Base-by-base conservation (phyloP, 92 coral and sea anemone genomes). In the Isaurus tuberculatus region DNA sequence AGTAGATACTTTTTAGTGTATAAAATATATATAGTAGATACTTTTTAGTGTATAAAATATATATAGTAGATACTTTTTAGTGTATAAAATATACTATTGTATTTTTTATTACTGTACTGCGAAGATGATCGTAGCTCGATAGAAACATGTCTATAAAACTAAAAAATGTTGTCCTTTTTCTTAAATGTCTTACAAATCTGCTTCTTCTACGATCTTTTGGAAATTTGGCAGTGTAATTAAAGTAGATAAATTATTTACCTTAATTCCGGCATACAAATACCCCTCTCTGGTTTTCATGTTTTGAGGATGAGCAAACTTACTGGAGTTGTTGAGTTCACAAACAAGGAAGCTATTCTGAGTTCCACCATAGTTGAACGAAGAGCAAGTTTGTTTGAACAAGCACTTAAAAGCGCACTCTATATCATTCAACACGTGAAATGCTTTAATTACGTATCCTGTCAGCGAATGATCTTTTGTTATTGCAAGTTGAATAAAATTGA, bases 321-420 rank as follows among this genome's bases (percentile, higher is more conserved):
- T 23, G 29, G 55, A 36, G 51, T 70, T 70, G 75, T 70, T 70
- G 53, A 70, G 75, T 36, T 70, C 75, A 19, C 75, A 70, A 7
- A 26, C 37, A 25, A 26, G 7, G 51, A 70, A 46, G 2, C 75
- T 30, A 19, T 70, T 14, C 3, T 36, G n/a, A 8, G 27, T 10
- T 37, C 53, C 75, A n/a, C 75, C 75, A 25, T 70, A 70, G 53
- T 70, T 70, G 53, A 70, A 70, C 20, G 75, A 70, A 4, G 30
- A 37, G 8, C 75, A 70, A 70, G 5, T 37, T 37, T 3, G 19
- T 8, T 34, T 70, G 15, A 20, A 17, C 23, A 32, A 28, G 34
- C 68, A 63, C 17, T 28, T 63, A 5, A 63, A 13, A 4, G 68
- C 68, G 26, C 68, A 63, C 16, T 63, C 68, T 27, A 14, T 33